Conservation (phyloP, 2,797 vertebrate genomes). For the Neosilurus mollespiculum region DNA sequence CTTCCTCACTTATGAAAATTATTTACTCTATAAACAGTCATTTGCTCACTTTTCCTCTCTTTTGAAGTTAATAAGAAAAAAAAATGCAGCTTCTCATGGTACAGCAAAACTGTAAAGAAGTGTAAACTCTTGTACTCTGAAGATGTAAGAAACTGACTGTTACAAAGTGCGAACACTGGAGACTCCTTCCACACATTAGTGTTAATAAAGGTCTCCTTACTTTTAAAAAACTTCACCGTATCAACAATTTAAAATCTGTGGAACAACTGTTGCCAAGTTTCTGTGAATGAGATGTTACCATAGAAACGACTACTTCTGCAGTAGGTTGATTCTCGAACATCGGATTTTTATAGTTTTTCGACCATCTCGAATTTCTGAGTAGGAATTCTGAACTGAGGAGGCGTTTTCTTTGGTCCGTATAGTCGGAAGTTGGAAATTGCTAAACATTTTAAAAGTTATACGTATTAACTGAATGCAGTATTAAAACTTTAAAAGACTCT, state of each 20-base stretch:
- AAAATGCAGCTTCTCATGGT: background rate
- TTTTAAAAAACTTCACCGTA: background rate
- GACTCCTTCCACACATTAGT: background rate
- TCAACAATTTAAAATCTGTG: background rate
- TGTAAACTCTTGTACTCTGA: background rate
- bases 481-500: background rate
- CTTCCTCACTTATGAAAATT: background rate
- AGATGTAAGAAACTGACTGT: background rate
- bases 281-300: background rate
- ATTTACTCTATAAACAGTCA: background rate
- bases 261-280: background rate
- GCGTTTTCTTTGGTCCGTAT: background rate
- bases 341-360: background rate
- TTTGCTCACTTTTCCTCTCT: background rate
- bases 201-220: background rate
- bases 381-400: background rate
- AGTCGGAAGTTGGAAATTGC: background rate
- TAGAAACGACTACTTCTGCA: background rate
- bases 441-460: background rate
- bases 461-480: background rate
- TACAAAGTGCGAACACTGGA: background rate
- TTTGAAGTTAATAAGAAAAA: background rate
- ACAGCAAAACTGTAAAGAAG: background rate
- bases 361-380: background rate
- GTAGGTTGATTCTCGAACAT: background rate